Percentiles rank a stretch among this genome's conserved stretches.
phyloP scores from a whole-genome alignment of 2,797 vertebrate genomes.

The Pteronotus mesoamericanus region DNA sequence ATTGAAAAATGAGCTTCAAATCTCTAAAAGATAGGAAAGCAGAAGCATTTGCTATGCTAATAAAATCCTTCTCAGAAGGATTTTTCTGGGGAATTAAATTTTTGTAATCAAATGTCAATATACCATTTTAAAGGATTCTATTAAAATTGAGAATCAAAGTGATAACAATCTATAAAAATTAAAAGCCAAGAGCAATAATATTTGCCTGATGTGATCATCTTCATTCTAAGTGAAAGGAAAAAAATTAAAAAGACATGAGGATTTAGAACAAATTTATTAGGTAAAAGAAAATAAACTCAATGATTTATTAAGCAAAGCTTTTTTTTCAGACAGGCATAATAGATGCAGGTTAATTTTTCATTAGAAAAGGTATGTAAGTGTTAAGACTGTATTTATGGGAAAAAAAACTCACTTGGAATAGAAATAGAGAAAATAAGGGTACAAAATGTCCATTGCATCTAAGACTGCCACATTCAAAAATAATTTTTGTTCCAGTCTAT shows the following conservation, averaged over 20 bases:
- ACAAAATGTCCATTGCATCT: background rate
- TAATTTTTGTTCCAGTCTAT: background rate
- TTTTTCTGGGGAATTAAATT: background rate
- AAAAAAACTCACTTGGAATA: background rate
- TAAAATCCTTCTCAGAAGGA: background rate
- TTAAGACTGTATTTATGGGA: background rate
- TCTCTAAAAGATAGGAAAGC: background rate
- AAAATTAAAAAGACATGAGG: background rate
- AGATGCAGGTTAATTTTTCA: background rate
- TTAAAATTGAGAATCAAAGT: slow-evolving; percentile 1
- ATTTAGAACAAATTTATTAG: background rate
- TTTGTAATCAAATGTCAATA: background rate
- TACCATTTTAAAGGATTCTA: background rate
- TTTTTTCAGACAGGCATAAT: background rate
- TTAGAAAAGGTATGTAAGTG: background rate
- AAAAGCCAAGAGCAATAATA: background rate
- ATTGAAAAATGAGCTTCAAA: background rate
- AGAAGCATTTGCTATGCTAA: background rate
- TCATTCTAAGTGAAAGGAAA: background rate
- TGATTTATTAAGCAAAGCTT: background rate
- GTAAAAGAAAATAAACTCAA: background rate
- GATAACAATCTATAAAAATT: background rate
- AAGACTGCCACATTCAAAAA: background rate
- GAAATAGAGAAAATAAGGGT: background rate
- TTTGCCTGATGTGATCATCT: background rate